phyloP scores from a whole-genome alignment of 2,888 invertebrate genomes.

The Cheilosia pagana region DNA sequence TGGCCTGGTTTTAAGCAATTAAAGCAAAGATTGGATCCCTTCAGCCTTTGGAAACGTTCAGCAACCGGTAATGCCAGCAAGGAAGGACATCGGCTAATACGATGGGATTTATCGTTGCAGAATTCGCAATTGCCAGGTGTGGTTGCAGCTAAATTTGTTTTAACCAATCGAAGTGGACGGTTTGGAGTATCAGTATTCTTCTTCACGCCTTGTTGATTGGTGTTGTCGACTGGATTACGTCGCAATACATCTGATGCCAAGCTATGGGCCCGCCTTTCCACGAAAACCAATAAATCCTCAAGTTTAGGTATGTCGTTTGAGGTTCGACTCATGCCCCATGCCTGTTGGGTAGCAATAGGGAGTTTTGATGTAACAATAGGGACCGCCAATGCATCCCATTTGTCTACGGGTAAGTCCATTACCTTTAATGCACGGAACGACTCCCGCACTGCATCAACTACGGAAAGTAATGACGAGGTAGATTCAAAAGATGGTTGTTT shows the following conservation, averaged over 20 bases:
- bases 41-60: constrained; percentile 33
- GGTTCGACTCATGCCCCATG: constrained; percentile 14
- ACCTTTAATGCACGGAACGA: constrained; percentile 39
- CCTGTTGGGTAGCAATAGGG: neutral
- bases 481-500: constrained; percentile 4
- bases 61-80: constrained; percentile 12
- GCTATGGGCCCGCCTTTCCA: constrained; percentile 17
- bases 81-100: constrained; percentile 23
- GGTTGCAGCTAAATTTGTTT: constrained; percentile 22
- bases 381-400: constrained; percentile 33
- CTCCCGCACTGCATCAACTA: constrained; percentile 32
- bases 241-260: constrained; percentile 24
- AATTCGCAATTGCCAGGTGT: constrained; percentile 37
- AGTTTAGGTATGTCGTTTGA: constrained; percentile 6
- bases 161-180: constrained; percentile 15
- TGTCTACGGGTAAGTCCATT: constrained; percentile 33
- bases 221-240: constrained; percentile 6
- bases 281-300: neutral
- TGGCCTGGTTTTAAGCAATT: constrained; percentile 46
- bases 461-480: neutral
- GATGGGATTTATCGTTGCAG: constrained; percentile 11
- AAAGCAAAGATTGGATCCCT: constrained; percentile 44
- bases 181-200: constrained; percentile 2
- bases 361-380: constrained; percentile 24
- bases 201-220: constrained; percentile 3